Evolutionary conservation across 2,797 vertebrate genomes (phyloP), one percentile per base, ranked within the genome.

Genomic region (Harpagifer antarcticus): DNA sequence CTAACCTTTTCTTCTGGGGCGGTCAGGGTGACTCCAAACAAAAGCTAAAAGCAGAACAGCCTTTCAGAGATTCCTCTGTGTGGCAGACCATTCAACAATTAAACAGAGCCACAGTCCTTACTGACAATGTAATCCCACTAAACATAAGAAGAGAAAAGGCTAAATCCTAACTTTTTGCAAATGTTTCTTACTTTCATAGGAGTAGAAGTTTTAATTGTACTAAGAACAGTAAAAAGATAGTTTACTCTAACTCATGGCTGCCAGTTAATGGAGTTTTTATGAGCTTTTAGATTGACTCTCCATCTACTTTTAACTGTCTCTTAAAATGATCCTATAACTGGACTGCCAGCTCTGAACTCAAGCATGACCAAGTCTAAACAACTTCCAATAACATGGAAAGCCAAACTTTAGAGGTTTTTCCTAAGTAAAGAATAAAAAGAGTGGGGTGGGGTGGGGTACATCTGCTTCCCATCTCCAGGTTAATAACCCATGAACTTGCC

Each of bases 381-480:
- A 76, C 81, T 65, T 86, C 62, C 73, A 86, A 62, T 40, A 49
- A 83, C 86, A 68, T 59, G 56, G 62, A 84, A 83, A 69, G 44
- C 54, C 54, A 49, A 31, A 75, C 64, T 87, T 85, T 44, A 76
- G 69, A 79, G 44, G 19, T 65, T 85, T 84, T 78, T 64, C 66
- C 81, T 81, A 20, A 56, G 69, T 57, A 48, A 84, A 82, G 48
- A 59, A 58, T 61, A 68, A 62, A 58, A 62, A 43, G 65, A 55
- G 68, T 93, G 92, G 91, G 92, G 90, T 93, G 92, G 91, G 92
- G 90, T 92, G 60, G 63, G 31, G 13, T 94, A 96, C 95, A 97
- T 97, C 95, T 96, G 96, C 95, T 96, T 96, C 95, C 94, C 95
- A 96, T 97, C 96, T 96, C 94, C 92, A 95, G 90, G 95, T 95